Evolutionary conservation across 2,113 vertebrate species (phyloP), one percentile per base, ranked within the genome.

Genomic region (Piprites chloris): DNA sequence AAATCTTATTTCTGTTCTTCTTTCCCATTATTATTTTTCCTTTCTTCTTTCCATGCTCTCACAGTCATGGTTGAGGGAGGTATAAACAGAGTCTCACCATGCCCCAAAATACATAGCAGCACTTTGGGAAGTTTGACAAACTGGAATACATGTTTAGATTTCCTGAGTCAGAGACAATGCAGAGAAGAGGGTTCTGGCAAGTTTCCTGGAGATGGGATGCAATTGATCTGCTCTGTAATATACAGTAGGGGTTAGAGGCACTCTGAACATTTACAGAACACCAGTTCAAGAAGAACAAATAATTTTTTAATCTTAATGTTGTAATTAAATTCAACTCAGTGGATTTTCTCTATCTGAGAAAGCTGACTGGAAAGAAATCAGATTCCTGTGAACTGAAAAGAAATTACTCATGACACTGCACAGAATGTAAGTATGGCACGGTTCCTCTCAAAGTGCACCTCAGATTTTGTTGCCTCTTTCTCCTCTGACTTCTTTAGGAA

Each of bases 61-160:
- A 94, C 0, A 3, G 50, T 92, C 12, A 5, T 32, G 67, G 91
- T 59, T 76, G 39, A 33, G 59, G 12, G 17, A 94, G 90, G 87
- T 83, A 47, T 85, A 84, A 93, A 87, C 85, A 62, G 67, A 87
- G 65, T 76, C 85, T 93, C 74, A 76, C 95, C 85, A 81, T 73
- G 84, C 85, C 96, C 89, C 95, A 88, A n/a, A 98, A 98, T 69
- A 90, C 44, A 96, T 90, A 89, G 96, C 96, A 96, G 95, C 73
- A 93, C 90, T 97, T 95, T 53, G 83, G 95, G 96, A 97, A 97
- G 91, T 95, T 93, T 97, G 96, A 98, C 97, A 97, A 96, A 94
- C 90, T 80, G 81, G 80, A 97, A 93, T 92, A 84, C 39, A 62
- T 98, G 86, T 98, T 98, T 98, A 96, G 92, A 93, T 97, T 97